phyloP scores from a whole-genome alignment of 1,140 invertebrate genomes.

The Drosophila aff. region DNA sequence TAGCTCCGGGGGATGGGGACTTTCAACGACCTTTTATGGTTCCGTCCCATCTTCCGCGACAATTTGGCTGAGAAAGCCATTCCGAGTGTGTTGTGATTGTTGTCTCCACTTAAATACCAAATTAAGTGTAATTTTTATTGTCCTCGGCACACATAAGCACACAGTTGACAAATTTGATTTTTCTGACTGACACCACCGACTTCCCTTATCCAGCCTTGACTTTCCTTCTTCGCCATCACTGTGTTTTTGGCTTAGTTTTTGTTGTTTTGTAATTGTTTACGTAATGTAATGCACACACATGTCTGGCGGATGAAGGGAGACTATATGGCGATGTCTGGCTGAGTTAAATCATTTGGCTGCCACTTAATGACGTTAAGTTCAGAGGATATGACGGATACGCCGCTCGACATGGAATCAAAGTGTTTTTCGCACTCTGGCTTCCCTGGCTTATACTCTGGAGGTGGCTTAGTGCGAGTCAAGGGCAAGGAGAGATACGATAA shows the following conservation, averaged over 20 bases:
- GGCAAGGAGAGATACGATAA: not conserved
- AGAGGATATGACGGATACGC: constrained; percentile 48
- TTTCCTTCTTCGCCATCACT: constrained; percentile 4
- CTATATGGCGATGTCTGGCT: constrained; percentile 11
- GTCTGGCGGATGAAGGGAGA: constrained; percentile 4
- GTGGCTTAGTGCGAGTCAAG: too few relatives aligned
- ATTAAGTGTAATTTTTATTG: constrained; percentile 84
- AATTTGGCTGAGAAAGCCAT: constrained; percentile 32
- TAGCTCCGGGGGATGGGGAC: constrained; percentile 12
- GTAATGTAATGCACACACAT: constrained; percentile 46
- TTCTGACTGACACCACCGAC: constrained; percentile 51
- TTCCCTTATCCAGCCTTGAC: not conserved
- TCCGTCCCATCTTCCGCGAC: constrained; percentile 7
- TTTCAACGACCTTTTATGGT: constrained; percentile 59
- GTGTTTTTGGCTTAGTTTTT: constrained; percentile 18
- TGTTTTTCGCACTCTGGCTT: constrained; percentile 25
- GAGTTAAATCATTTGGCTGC: constrained; percentile 43
- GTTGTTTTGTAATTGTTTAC: constrained; percentile 65
- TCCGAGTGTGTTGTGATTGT: constrained; percentile 21
- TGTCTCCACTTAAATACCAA: constrained; percentile 78
- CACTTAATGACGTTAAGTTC: constrained; percentile 58
- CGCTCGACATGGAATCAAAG: constrained; percentile 39
- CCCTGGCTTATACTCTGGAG: not conserved
- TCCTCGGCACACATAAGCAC: constrained; percentile 50
- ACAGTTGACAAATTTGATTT: constrained; percentile 80